These are phyloP conservation scores for Anarsia innoxiella DNA, from an alignment of 2,888 invertebrate genomes.

Conservation along the genomic window DNA sequence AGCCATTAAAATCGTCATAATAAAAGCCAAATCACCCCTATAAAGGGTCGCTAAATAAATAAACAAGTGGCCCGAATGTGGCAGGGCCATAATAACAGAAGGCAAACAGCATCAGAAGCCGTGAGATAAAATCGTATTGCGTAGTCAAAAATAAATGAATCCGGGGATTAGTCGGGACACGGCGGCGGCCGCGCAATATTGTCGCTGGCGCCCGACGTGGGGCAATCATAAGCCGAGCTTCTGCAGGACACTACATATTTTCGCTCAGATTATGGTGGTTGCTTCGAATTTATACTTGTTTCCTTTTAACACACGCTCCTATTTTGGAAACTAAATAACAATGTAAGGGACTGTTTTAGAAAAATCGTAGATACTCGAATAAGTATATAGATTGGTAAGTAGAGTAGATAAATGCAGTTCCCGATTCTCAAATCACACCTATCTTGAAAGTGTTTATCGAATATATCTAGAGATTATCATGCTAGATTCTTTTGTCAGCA, in stretches of 20 bases:
- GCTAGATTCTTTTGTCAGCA: slow-evolving; percentile 52
- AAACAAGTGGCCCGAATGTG: slow-evolving; percentile 69
- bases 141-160: slow-evolving; percentile 77
- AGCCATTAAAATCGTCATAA: slow-evolving; percentile 58
- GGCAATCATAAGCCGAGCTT: slow-evolving; percentile 54
- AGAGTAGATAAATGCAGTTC: too few species aligned
- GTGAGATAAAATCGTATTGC: slow-evolving; percentile 75
- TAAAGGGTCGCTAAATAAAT: slow-evolving; percentile 66
- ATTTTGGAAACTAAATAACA: too few species aligned
- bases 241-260: slow-evolving; percentile 22
- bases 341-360: too few species aligned
- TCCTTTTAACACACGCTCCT: background rate
- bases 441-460: slow-evolving; percentile 22
- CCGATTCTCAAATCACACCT: background rate
- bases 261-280: slow-evolving; percentile 7
- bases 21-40: slow-evolving; percentile 65
- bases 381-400: too few species aligned
- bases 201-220: slow-evolving; percentile 59
- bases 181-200: slow-evolving; percentile 67
- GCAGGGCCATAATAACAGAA: slow-evolving; percentile 69
- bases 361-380: too few species aligned
- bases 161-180: slow-evolving; percentile 71
- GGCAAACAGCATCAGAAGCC: slow-evolving; percentile 75
- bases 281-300: background rate
- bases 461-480: slow-evolving; percentile 56